A percentile compares a stretch with the other conserved stretches of the same genome.
Conservation (phyloP, 2,888 invertebrate species). For the Tanypteryx hageni region DNA sequence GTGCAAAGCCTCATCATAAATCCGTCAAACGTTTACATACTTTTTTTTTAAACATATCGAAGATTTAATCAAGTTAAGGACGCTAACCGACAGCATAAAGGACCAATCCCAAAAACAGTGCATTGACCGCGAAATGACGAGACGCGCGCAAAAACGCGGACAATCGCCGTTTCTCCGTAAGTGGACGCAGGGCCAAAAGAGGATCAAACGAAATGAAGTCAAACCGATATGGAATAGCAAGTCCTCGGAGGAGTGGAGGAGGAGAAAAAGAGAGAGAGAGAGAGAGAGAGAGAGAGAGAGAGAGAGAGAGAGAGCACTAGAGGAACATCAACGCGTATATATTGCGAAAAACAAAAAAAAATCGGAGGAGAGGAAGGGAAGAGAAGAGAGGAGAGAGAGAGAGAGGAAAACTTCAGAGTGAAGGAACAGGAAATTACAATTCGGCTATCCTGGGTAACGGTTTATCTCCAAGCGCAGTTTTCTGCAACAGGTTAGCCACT, state of each 20-base stretch:
- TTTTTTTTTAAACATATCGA: neutral
- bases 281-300: too few species aligned
- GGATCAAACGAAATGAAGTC: neutral
- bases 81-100: neutral
- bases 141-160: neutral
- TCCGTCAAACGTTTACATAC: neutral
- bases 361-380: neutral
- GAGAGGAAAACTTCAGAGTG: neutral
- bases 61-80: neutral
- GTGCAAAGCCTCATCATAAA: neutral
- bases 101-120: neutral
- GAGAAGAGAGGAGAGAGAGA: neutral
- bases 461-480: constrained; percentile 40
- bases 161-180: neutral
- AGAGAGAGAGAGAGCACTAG: too few species aligned
- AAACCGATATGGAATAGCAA: neutral
- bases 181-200: neutral
- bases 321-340: neutral
- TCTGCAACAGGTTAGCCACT: constrained; percentile 54
- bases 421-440: neutral
- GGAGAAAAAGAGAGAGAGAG: too few species aligned
- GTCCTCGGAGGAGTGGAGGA: neutral
- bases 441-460: constrained; percentile 52
- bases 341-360: neutral
- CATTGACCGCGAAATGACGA: neutral